These are phyloP conservation scores for Volucella zonaria DNA, from an alignment of 2,888 invertebrate species.

Conservation along the genomic window DNA sequence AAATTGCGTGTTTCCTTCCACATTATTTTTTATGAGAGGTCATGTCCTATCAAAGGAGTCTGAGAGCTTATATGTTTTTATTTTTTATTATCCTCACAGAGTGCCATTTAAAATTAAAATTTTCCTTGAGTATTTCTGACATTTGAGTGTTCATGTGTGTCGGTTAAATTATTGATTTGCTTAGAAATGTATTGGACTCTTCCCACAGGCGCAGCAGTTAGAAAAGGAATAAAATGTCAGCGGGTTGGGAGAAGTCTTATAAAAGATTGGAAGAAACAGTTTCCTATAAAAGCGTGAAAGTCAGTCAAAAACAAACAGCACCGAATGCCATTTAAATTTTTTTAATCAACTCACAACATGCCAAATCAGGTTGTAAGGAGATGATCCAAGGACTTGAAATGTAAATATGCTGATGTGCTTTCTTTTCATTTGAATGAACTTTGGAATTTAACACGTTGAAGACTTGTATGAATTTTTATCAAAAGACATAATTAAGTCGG, in stretches of 20 bases:
- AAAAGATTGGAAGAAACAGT: neutral
- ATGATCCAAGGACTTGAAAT: neutral
- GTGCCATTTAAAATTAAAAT: conserved; percentile 31
- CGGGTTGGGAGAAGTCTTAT: neutral
- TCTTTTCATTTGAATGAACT: too few relatives aligned
- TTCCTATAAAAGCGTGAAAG: too few relatives aligned
- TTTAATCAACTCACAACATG: conserved; percentile 4
- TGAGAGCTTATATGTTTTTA: neutral
- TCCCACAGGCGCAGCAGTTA: neutral
- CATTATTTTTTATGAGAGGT: neutral
- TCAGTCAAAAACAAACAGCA: neutral
- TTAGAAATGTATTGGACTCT: conserved; percentile 4
- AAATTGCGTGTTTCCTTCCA: neutral
- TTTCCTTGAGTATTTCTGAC: neutral
- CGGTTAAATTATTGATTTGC: conserved; percentile 35
- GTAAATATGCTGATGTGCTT: neutral
- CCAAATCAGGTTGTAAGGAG: neutral
- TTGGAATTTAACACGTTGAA: too few relatives aligned
- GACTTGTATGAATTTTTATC: too few relatives aligned
- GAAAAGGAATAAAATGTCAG: neutral
- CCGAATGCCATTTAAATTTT: neutral
- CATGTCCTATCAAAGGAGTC: neutral
- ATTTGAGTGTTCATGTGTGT: neutral
- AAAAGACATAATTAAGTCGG: too few relatives aligned
- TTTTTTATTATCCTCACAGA: neutral